phyloP scores from a whole-genome alignment of 2,888 invertebrate genomes.

The Aphodius sticticus region DNA sequence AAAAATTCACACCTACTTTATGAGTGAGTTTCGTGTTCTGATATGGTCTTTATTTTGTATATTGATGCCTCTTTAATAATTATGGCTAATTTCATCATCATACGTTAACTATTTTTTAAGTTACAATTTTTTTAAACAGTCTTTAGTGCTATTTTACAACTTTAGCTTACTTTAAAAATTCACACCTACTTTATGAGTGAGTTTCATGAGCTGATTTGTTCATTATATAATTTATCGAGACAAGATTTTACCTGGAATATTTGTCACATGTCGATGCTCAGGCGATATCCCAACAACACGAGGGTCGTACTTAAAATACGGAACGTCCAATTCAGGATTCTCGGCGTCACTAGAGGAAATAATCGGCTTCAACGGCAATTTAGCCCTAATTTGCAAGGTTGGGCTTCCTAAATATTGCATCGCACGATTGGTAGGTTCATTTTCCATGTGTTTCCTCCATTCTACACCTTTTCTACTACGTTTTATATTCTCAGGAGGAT shows the following conservation, averaged over 20 bases:
- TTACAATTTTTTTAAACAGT: too few relatives aligned
- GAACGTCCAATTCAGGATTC: conserved; percentile 66
- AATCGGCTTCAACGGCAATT: conserved; percentile 73
- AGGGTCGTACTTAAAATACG: conserved; percentile 69
- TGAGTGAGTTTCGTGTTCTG: too few relatives aligned
- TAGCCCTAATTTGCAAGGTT: conserved; percentile 73
- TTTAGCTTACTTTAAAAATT: too few relatives aligned
- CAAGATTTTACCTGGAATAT: conserved; percentile 81
- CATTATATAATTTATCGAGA: too few relatives aligned
- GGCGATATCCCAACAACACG: conserved; percentile 66
- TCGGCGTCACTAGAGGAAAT: conserved; percentile 65
- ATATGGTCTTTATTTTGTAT: conserved; percentile 5
- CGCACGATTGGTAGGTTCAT: conserved; percentile 69
- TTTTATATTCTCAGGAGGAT: conserved; percentile 62
- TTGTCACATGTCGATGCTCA: conserved; percentile 71
- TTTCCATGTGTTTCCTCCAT: conserved; percentile 59
- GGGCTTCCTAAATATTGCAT: conserved; percentile 78
- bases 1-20: too few relatives aligned
- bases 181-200: too few relatives aligned
- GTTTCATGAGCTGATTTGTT: too few relatives aligned
- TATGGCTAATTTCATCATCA: too few relatives aligned
- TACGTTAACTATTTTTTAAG: too few relatives aligned
- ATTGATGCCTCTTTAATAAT: neutral
- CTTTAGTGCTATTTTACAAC: too few relatives aligned
- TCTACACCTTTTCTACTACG: conserved; percentile 52